A percentile compares a stretch with the other conserved stretches of the same genome.
Evolutionary conservation across 2,113 vertebrate genomes (phyloP).

Genomic region (Zingel zingel): DNA sequence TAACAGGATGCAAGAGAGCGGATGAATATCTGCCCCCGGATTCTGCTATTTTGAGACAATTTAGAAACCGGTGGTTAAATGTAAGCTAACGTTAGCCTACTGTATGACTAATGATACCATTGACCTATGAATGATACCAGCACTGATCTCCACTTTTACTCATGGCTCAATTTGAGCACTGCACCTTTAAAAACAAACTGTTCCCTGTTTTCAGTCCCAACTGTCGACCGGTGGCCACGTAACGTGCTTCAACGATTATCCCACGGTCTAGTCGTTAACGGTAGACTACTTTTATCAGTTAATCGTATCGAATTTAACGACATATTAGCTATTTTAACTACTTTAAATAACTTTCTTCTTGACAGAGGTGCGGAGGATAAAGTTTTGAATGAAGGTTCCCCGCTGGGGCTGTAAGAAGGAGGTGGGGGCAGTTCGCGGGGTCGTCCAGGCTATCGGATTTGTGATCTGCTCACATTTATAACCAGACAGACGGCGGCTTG

Average conservation of each 20-base stretch:
- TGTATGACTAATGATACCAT: neutral
- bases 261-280: neutral
- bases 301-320: neutral
- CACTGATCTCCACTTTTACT: neutral
- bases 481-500: slow-evolving; percentile 58
- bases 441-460: slow-evolving; percentile 69
- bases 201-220: slow-evolving; percentile 42
- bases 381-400: slow-evolving; percentile 69
- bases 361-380: neutral
- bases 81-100: too few species aligned
- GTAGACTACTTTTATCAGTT: neutral
- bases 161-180: slow-evolving; percentile 37
- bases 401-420: slow-evolving; percentile 51
- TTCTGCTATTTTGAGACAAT: slow-evolving; percentile 11
- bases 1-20: slow-evolving; percentile 9
- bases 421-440: slow-evolving; percentile 60
- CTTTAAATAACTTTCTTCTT: neutral
- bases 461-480: slow-evolving; percentile 64
- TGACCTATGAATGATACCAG: too few species aligned
- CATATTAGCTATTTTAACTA: neutral
- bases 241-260: neutral
- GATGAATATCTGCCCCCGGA: slow-evolving; percentile 5
- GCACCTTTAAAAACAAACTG: slow-evolving; percentile 77
- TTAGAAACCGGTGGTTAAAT: neutral
- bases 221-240: slow-evolving; percentile 62